Evolutionary conservation across 1,140 invertebrate species (phyloP).

Genomic region (Cotesia chilonis): DNA sequence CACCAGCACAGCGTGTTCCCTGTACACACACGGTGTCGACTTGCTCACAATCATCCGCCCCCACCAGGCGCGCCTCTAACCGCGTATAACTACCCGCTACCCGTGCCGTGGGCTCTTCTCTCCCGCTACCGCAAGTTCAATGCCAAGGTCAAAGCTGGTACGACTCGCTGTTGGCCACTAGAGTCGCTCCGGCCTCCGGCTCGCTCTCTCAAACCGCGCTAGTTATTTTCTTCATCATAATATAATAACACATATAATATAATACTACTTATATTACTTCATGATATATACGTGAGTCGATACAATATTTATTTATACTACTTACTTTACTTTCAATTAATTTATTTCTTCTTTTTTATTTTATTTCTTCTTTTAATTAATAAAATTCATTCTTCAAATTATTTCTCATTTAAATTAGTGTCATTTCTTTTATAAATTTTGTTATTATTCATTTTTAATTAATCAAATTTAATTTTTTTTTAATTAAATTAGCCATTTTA

Average conservation of each 20-base stretch:
- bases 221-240: constrained; percentile 30
- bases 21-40: neutral
- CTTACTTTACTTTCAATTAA: constrained; percentile 3
- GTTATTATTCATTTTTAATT: neutral
- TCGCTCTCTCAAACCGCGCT: constrained; percentile 39
- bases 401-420: too few species aligned
- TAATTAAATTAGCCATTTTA: too few species aligned
- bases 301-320: neutral
- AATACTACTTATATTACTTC: neutral
- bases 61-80: constrained; percentile 7
- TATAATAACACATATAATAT: neutral
- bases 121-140: constrained; percentile 57
- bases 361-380: neutral
- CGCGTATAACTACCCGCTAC: constrained; percentile 18
- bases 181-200: constrained; percentile 48
- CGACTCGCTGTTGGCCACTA: constrained; percentile 53
- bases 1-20: constrained; percentile 28
- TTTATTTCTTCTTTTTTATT: neutral
- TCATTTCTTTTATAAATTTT: neutral
- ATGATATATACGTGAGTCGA: neutral
- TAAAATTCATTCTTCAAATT: neutral
- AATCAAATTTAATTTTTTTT: neutral
- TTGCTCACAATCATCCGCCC: constrained; percentile 24
- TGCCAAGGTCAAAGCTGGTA: constrained; percentile 61
- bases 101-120: constrained; percentile 10